phyloP scores from a whole-genome alignment of 2,888 invertebrate genomes.

The Synergus japonicus region DNA sequence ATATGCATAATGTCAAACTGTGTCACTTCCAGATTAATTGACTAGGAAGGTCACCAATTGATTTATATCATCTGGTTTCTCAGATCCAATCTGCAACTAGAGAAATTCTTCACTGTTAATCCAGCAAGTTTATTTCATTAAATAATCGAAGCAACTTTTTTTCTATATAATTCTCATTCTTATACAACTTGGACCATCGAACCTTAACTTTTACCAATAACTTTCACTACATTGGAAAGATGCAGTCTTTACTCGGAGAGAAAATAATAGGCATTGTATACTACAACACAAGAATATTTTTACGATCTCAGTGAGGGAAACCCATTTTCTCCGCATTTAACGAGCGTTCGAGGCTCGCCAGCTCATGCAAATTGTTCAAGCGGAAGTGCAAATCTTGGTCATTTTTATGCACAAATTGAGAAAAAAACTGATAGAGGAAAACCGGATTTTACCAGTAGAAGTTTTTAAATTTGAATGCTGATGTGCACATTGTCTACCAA shows the following conservation, averaged over 20 bases:
- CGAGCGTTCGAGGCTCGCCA: background rate
- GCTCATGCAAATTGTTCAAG: background rate
- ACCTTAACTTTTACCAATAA: slow-evolving; percentile 45
- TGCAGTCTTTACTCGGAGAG: slow-evolving; percentile 81
- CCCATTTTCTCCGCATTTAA: slow-evolving; percentile 40
- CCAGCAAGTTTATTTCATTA: no score
- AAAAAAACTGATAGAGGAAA: background rate
- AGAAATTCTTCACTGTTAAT: no score
- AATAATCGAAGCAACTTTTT: background rate
- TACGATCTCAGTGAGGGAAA: slow-evolving; percentile 79
- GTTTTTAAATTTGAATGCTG: no score
- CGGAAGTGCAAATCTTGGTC: background rate
- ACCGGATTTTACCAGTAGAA: background rate
- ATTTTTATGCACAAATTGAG: background rate
- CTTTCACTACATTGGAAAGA: slow-evolving; percentile 80
- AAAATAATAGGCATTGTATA: slow-evolving; percentile 83
- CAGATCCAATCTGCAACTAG: no score
- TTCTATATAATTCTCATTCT: background rate
- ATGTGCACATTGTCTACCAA: no score
- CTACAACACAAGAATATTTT: slow-evolving; percentile 79
- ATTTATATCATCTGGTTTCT: no score
- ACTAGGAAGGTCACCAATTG: no score
- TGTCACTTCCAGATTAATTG: no score
- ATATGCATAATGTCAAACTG: no score
- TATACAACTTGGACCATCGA: background rate